Percentiles rank a stretch among this genome's conserved stretches.
phyloP scores from a whole-genome alignment of 2,113 vertebrate genomes.

The Semnornis frantzii region DNA sequence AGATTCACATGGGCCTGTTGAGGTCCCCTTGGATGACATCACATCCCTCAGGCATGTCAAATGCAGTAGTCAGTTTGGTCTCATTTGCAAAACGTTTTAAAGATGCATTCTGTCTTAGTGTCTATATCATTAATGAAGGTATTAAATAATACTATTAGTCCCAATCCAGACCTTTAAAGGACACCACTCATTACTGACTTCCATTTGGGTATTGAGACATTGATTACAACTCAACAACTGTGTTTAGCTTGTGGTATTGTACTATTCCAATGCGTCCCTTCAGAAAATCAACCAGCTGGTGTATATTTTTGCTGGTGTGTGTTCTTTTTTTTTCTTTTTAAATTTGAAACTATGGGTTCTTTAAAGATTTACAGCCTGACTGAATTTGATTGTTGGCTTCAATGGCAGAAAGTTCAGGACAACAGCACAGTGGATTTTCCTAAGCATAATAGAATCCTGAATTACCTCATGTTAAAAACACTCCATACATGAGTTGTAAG shows the following conservation, averaged over 20 bases:
- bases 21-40: background rate
- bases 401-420: background rate
- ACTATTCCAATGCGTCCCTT: background rate
- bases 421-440: background rate
- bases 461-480: conserved; percentile 20
- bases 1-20: no score
- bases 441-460: background rate
- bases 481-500: background rate
- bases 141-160: no score
- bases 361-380: background rate
- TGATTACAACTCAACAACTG: background rate
- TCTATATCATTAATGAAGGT: no score
- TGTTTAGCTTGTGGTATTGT: background rate
- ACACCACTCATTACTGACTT: background rate
- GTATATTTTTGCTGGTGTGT: background rate
- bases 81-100: background rate
- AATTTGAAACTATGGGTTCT: background rate
- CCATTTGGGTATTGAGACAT: background rate
- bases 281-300: background rate
- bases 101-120: no score
- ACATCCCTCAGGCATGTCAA: background rate
- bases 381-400: background rate
- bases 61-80: background rate
- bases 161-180: no score
- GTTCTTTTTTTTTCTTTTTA: no score